Percentiles rank a stretch among this genome's conserved stretches.
Evolutionary conservation across 2,797 vertebrate species (phyloP).

Genomic region (Babyrousa celebensis): DNA sequence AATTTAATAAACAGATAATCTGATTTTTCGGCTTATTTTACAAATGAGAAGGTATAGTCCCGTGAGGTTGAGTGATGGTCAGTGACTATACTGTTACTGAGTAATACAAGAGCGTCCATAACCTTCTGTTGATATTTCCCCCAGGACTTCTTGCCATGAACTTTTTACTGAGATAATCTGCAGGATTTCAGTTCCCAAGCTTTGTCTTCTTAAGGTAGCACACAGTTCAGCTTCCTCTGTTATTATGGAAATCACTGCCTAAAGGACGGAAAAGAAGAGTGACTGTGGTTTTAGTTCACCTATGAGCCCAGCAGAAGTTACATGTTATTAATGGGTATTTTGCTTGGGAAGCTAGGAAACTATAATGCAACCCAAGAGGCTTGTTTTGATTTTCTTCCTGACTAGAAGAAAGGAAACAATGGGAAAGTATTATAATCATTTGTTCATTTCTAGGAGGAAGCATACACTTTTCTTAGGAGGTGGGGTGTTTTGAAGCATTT

Average conservation of each 20-base stretch:
- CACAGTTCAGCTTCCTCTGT: not conserved
- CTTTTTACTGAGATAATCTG: not conserved
- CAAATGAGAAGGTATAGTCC: not conserved
- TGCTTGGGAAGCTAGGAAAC: not conserved
- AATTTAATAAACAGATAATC: not conserved
- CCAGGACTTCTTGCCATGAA: not conserved
- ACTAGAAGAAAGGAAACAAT: not conserved
- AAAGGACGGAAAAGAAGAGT: not conserved
- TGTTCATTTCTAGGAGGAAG: not conserved
- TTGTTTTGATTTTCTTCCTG: not conserved
- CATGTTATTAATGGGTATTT: not conserved
- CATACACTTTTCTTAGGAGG: not conserved
- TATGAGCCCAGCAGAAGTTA: not conserved
- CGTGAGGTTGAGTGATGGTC: not conserved
- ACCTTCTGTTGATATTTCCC: not conserved
- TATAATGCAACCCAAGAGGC: not conserved
- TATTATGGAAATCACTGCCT: not conserved
- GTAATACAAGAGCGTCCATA: not conserved
- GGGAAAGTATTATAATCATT: not conserved
- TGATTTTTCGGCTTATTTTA: not conserved
- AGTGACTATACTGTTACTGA: not conserved
- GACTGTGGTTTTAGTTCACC: not conserved
- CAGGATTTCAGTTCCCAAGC: not conserved
- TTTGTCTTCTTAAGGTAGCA: not conserved
- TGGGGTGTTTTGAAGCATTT: not conserved